These are phyloP conservation scores for Hydropotes inermis DNA, from an alignment of 2,113 vertebrate genomes.

Conservation along the genomic window DNA sequence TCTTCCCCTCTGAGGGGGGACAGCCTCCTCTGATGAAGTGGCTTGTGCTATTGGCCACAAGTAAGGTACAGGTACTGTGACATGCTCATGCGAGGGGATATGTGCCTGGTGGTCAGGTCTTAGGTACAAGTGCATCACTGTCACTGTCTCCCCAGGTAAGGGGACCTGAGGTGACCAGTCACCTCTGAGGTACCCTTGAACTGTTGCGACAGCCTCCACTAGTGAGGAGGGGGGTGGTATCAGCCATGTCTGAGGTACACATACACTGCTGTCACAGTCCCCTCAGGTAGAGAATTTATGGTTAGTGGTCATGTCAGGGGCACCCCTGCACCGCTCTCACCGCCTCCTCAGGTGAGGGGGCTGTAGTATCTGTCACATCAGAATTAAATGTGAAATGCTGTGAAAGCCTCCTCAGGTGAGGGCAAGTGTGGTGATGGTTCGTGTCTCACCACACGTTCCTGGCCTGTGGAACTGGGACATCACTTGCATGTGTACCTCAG, in stretches of 20 bases:
- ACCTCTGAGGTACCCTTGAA: not conserved
- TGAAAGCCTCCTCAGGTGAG: not conserved
- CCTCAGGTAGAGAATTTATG: not conserved
- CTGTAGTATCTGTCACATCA: not conserved
- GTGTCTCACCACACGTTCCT: not conserved
- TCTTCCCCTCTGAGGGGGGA: not conserved
- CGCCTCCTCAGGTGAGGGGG: not conserved
- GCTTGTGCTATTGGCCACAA: not conserved
- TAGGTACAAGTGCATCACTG: rapidly evolving
- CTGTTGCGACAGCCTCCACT: not conserved
- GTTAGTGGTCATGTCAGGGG: not conserved
- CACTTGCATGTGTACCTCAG: not conserved
- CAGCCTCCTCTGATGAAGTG: not conserved
- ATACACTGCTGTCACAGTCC: not conserved
- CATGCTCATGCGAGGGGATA: not conserved
- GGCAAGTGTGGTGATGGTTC: not conserved
- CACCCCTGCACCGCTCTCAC: not conserved
- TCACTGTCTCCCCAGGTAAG: not conserved
- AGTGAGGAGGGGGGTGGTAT: no score
- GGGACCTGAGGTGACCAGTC: not conserved
- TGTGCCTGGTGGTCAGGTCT: not conserved
- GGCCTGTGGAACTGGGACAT: not conserved
- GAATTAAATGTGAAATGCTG: not conserved
- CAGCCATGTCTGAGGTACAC: not conserved
- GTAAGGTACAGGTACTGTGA: not conserved